phyloP scores from a whole-genome alignment of 2,113 vertebrate species.

The Salvelinus sp. region DNA sequence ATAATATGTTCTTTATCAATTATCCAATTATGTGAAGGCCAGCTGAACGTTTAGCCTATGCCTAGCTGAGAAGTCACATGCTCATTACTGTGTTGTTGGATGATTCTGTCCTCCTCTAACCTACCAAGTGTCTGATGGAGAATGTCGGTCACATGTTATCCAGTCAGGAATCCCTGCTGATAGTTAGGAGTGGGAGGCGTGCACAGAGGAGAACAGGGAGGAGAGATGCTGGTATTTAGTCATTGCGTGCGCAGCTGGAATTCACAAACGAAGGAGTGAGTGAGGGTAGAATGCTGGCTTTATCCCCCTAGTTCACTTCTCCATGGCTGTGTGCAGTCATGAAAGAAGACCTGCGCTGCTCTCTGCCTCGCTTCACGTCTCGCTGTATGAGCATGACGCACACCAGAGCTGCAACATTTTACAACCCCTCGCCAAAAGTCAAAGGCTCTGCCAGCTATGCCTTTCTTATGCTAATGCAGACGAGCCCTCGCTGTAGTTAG shows the following conservation, averaged over 20 bases:
- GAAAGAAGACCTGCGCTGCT: slow-evolving; percentile 10
- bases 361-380: not conserved
- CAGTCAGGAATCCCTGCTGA: slow-evolving; percentile 17
- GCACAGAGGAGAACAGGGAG: slow-evolving; percentile 23
- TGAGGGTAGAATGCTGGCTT: slow-evolving; percentile 5
- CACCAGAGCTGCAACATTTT: slow-evolving; percentile 17
- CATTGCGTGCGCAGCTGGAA: slow-evolving; percentile 31
- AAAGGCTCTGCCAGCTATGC: slow-evolving; percentile 22
- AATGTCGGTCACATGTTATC: slow-evolving; percentile 19
- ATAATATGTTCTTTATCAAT: slow-evolving; percentile 4
- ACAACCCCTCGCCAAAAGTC: not conserved
- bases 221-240: slow-evolving; percentile 29
- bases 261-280: slow-evolving; percentile 21
- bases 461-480: slow-evolving; percentile 20
- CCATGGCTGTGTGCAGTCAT: slow-evolving; percentile 21
- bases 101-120: slow-evolving; percentile 30
- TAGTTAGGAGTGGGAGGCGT: slow-evolving; percentile 33
- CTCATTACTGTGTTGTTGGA: not conserved
- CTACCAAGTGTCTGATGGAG: slow-evolving; percentile 24
- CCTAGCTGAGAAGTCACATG: too few species aligned
- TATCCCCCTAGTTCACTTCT: slow-evolving; percentile 16
- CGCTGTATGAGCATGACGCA: slow-evolving; percentile 11
- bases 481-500: slow-evolving; percentile 14
- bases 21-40: not conserved
- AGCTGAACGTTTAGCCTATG: not conserved